phyloP scores from a whole-genome alignment of 1,140 invertebrate genomes.

The Drosophila kohkoa region DNA sequence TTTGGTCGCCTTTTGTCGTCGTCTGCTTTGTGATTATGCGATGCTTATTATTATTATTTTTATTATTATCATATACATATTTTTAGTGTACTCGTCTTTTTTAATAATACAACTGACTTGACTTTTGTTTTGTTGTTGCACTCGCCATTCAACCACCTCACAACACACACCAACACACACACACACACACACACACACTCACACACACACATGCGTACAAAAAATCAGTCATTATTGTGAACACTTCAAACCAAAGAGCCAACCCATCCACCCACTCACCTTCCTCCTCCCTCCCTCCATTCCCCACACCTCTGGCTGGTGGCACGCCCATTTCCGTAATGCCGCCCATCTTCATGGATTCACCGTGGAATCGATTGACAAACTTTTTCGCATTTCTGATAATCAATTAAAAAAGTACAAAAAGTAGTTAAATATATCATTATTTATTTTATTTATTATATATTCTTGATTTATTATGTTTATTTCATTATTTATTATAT shows the following conservation, averaged over 20 bases:
- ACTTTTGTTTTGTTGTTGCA: constrained; percentile 45
- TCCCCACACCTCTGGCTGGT: too few species aligned
- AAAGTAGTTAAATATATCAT: too few species aligned
- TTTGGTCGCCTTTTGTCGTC: constrained; percentile 59
- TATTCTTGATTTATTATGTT: too few species aligned
- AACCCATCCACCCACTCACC: not conserved
- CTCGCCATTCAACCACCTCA: constrained; percentile 5
- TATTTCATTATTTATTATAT: too few species aligned
- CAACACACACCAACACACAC: constrained; percentile 9
- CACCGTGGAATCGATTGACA: too few species aligned
- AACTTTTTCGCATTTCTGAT: too few species aligned
- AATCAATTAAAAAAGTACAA: too few species aligned
- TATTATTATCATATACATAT: constrained; percentile 53
- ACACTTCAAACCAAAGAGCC: constrained; percentile 23
- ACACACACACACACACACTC: not conserved
- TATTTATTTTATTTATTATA: too few species aligned
- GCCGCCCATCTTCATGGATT: too few species aligned
- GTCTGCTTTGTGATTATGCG: constrained; percentile 45
- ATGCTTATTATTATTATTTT: constrained; percentile 63
- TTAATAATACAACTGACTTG: constrained; percentile 76
- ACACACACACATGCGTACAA: constrained; percentile 67
- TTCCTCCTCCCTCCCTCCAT: not conserved
- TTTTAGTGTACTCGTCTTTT: constrained; percentile 78
- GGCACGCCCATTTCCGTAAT: too few species aligned
- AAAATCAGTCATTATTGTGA: constrained; percentile 66